These are phyloP conservation scores for Chloroceryle inda DNA, from an alignment of 2,797 vertebrate genomes.

Conservation along the genomic window DNA sequence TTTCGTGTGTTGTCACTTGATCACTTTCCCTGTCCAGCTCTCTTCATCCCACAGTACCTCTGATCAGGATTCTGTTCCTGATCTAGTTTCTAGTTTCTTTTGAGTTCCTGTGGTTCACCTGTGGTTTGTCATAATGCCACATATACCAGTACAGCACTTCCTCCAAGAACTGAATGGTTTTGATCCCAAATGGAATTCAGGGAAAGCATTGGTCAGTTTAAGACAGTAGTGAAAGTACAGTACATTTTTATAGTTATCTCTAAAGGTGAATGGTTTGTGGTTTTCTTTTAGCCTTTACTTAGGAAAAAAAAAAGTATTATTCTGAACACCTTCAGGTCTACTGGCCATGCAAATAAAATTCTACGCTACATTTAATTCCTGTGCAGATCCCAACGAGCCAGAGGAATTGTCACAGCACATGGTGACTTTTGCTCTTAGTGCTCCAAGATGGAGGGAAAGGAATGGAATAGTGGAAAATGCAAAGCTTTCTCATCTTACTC, in stretches of 20 bases:
- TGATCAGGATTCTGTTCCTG: neutral
- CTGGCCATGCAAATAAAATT: neutral
- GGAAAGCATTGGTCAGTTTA: neutral
- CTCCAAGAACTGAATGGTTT: neutral
- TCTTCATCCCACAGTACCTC: neutral
- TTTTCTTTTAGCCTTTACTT: neutral
- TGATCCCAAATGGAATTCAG: neutral
- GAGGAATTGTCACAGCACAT: neutral
- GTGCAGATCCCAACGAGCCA: accelerated
- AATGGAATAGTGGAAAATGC: neutral
- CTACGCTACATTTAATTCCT: neutral
- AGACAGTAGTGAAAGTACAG: neutral
- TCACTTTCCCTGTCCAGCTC: neutral
- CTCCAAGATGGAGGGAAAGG: neutral
- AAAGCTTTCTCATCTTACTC: neutral
- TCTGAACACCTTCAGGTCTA: neutral
- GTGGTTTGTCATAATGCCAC: neutral
- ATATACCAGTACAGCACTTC: neutral
- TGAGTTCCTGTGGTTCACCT: neutral
- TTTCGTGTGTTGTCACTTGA: neutral
- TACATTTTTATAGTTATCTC: neutral
- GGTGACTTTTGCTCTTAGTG: neutral
- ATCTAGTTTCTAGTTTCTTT: neutral
- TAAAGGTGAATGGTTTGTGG: neutral
- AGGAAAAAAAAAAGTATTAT: neutral